A percentile compares a stretch with the other conserved stretches of the same genome.
Evolutionary conservation across 1,140 invertebrate species (phyloP).

Genomic region (Stenopsyche tienmushanensis): DNA sequence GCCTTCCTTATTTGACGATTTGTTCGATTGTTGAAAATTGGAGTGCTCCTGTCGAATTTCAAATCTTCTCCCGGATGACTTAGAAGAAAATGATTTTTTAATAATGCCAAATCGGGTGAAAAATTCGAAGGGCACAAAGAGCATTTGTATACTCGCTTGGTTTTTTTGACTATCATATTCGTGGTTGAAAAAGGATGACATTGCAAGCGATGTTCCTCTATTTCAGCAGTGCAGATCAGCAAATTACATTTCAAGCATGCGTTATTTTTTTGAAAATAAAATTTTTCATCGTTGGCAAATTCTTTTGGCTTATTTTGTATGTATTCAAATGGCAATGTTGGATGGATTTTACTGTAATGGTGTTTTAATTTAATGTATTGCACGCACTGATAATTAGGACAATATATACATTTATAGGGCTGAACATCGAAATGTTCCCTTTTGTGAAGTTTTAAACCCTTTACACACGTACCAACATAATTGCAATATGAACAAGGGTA

Average conservation of each 20-base stretch:
- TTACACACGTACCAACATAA: neutral
- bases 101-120: neutral
- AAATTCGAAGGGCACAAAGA: constrained; percentile 13
- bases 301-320: constrained; percentile 14
- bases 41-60: neutral
- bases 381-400: constrained; percentile 9
- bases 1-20: neutral
- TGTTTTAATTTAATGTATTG: constrained; percentile 3
- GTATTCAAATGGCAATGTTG: neutral
- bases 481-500: constrained; percentile 23
- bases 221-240: constrained; percentile 6
- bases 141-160: constrained; percentile 19
- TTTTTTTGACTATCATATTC: constrained; percentile 19
- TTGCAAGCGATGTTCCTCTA: neutral
- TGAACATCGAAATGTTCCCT: constrained; percentile 25
- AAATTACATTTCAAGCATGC: constrained; percentile 22
- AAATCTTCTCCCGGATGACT: neutral
- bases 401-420: constrained; percentile 26
- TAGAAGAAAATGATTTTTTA: neutral
- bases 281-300: neutral
- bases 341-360: constrained; percentile 2
- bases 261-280: neutral
- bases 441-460: constrained; percentile 13
- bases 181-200: constrained; percentile 1
- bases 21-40: neutral